Base-by-base conservation (phyloP, 1,140 invertebrate genomes). In the Ostrea denselamellosa region DNA sequence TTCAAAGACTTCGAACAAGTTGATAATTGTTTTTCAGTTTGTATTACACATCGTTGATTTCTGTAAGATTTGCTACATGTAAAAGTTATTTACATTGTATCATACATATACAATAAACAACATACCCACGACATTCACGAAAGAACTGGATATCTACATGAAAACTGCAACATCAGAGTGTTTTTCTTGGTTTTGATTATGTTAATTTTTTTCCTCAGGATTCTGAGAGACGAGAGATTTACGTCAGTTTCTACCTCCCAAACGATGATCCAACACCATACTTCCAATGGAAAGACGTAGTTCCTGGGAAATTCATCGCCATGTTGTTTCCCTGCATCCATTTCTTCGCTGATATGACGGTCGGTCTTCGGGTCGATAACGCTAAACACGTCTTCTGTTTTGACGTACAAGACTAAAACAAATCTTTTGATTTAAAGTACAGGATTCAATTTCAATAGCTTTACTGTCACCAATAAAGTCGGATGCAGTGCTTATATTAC, bases 241-340 rank as follows among this genome's bases (percentile, higher is more conserved):
- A 83, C 22, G 82, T 17, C 17, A 22, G 17, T 22, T 83, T 83
- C 52, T 83, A 83, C 52, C 52, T 83, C 52, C 68, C 68, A 44
- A 54, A 83, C 28, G 44, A 83, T 19, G 44, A 52, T 19, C 51
- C 82, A 52, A 28, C 52, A 22, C 82, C 82, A n/a, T 52, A 53
- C 82, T 83, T 83, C 44, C 3, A n/a, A 9, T 83, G 82, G 82
- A 53, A 22, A 22, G 52, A 54, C 82, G 14, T 83, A 22, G n/a
- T 52, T 53, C 82, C 82, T 25, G 82, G 82, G 10, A 83, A 54
- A 22, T 83, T 83, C 82, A 51, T 83, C 8, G 44, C 44, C 82
- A n/a, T 83, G n/a, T 22, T 83, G 82, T n/a, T 22, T 10, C 82
- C 82, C n/a, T 83, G 82, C 22, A 54, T 83, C 8, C 82, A 83